Percentiles rank a stretch among this genome's conserved stretches.
Evolutionary conservation across 2,888 invertebrate genomes (phyloP).

Genomic region (Monoplex corrugatus): DNA sequence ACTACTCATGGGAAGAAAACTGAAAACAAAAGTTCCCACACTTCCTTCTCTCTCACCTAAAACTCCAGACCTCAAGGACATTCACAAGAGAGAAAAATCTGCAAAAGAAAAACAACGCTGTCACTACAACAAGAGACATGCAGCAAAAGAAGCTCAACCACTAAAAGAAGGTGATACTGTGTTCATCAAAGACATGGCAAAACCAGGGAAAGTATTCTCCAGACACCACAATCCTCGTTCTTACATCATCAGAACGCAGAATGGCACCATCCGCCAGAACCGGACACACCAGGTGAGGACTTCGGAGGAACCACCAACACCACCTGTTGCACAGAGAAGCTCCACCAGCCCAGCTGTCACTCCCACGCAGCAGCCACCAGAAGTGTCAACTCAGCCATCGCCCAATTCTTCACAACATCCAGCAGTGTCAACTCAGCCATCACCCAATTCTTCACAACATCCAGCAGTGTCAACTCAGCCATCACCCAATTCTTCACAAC

Average conservation of each 20-base stretch:
- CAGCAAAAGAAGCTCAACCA: neutral
- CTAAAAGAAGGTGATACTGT: neutral
- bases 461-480: no score
- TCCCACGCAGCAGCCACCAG: no score
- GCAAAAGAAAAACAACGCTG: neutral
- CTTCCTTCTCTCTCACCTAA: neutral
- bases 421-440: no score
- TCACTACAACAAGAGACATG: constrained; percentile 10
- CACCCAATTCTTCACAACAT: no score
- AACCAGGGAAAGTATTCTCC: neutral
- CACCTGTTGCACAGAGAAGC: no score
- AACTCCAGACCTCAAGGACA: neutral
- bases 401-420: no score
- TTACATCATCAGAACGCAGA: neutral
- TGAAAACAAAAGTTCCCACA: constrained; percentile 22
- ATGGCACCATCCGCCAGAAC: neutral
- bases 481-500: no score
- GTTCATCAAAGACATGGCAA: neutral
- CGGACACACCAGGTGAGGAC: neutral
- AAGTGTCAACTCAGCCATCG: no score
- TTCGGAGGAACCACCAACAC: no score
- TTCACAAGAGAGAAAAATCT: neutral
- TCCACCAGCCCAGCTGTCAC: no score
- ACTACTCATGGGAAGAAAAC: constrained; percentile 44
- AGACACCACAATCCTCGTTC: neutral